Conservation (phyloP, 2,888 invertebrate species). For the Villa cingulata region DNA sequence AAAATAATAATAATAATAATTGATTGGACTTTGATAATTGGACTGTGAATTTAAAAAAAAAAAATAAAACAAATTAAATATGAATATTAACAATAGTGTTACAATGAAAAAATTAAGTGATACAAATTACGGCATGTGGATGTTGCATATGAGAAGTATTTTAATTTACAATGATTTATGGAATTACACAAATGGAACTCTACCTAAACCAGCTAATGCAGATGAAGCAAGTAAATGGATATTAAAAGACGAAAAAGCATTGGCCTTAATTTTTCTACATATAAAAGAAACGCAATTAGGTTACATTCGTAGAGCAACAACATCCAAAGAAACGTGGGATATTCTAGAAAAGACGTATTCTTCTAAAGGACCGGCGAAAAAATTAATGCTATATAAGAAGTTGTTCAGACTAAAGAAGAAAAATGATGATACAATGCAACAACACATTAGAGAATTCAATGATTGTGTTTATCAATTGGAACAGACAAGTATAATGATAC, state of each 20-base stretch:
- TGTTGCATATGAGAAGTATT: conserved; percentile 5
- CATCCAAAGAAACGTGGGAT: conserved; percentile 3
- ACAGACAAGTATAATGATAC: conserved; percentile 6
- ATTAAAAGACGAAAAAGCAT: conserved; percentile 5
- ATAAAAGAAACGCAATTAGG: conserved; percentile 5
- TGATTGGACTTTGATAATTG: too few species aligned
- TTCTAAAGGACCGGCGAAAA: conserved; percentile 7
- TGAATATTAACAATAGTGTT: too few species aligned
- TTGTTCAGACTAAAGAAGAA: conserved; percentile 6
- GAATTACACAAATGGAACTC: conserved; percentile 4
- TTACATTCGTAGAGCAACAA: conserved; percentile 6
- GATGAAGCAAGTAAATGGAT: conserved; percentile 1
- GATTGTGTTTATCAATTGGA: conserved; percentile 2
- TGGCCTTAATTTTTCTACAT: conserved; percentile 5
- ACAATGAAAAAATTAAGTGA: too few species aligned
- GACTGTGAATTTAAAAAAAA: too few species aligned
- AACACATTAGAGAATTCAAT: conserved; percentile 5
- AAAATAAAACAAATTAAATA: too few species aligned
- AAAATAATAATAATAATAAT: too few species aligned
- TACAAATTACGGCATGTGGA: conserved; percentile 4
- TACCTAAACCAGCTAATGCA: neutral
- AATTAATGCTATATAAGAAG: conserved; percentile 6
- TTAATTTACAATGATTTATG: conserved; percentile 8
- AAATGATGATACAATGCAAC: neutral
- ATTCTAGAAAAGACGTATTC: conserved; percentile 3